Evolutionary conservation across 2,888 invertebrate genomes (phyloP), one percentile per base, ranked within the genome.

Genomic region (Scaptodrosophila latifasciaeformis): DNA sequence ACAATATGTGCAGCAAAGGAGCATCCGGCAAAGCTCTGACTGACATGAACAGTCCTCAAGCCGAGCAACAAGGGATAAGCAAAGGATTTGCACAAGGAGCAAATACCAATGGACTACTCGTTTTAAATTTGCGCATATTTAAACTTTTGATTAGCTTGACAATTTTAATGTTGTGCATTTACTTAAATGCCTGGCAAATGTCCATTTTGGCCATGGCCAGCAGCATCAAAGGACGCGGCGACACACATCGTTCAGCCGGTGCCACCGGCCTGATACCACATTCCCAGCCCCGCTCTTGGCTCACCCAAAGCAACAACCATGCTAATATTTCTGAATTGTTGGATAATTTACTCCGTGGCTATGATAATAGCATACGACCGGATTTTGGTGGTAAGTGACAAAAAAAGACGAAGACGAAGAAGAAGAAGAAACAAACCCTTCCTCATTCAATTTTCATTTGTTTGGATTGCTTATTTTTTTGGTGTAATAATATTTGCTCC

Each of bases 361-460:
- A 95, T 86, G 94, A 94, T 86, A 93, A 93, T 85, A 92, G 92
- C 80, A 89, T 94, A 31, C 87, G 94, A 49, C 94, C 94, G 15
- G 92, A 92, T 82, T 93, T 93, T 81, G 93, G 93, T 83, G 93
- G 92, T 92, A 86, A 87, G 87, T 82, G 21, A 13, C 1, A 19
- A 12, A 6, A 30, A 5, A 9, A 18, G 2, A 13, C 2, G 35
- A n/a, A 5, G 30, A n/a, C n/a, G n/a, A n/a, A n/a, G n/a, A n/a
- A n/a, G n/a, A n/a, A n/a, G n/a, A n/a, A n/a, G n/a, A n/a, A n/a
- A n/a, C n/a, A n/a, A n/a, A n/a, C n/a, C n/a, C n/a, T n/a, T n/a
- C n/a, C 24, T 7, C 4, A 31, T 31, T 31, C 53, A 59, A 51
- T 56, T 59, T 65, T 2, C 12, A 47, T 56, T 54, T 46, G 39